Base-by-base conservation (phyloP, 2,797 vertebrate genomes). In the Sebastes umbrosus region DNA sequence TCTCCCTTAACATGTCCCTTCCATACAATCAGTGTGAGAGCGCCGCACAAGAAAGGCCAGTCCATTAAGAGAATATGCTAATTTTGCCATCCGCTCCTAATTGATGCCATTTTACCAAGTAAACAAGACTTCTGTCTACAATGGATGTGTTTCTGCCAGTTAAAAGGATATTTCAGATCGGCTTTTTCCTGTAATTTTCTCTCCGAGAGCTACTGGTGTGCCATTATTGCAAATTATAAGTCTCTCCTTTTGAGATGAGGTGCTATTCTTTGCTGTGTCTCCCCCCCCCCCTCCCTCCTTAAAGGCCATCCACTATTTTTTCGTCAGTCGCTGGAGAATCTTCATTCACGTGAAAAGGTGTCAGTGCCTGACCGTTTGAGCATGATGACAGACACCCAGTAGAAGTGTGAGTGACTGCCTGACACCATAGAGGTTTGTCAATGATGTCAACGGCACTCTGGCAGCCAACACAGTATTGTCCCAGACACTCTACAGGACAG, bases 161-260 rank as follows among this genome's bases (percentile, higher is more conserved):
- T 95, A 93, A 96, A 95, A 96, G 95, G 94, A 93, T 92, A 94
- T 93, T 92, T 95, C 95, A 96, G 91, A 94, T 92, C 94, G 87
- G 91, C 91, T 95, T 96, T 96, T 94, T 90, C 90, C 93, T 93
- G 95, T 96, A 95, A 97, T 97, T 96, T 95, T 92, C 96, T 95
- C 92, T 86, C 90, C 64, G 82, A 94, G 92, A 94, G 92, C 95
- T 96, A 96, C 95, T 96, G 96, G 95, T 95, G 93, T 92, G 87
- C 96, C 95, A 96, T 98, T 98, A 98, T 97, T 97, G 97, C 96
- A 97, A 97, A 98, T 97, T 96, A 96, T 90, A 96, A 94, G 90
- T 92, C 96, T 95, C 95, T 96, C 88, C 88, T 88, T 94, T 92
- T 90, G 81, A 95, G 95, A 87, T 96, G 92, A 97, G 93, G 91